Evolutionary conservation across 2,113 vertebrate genomes (phyloP).

Genomic region (Chauna torquata): DNA sequence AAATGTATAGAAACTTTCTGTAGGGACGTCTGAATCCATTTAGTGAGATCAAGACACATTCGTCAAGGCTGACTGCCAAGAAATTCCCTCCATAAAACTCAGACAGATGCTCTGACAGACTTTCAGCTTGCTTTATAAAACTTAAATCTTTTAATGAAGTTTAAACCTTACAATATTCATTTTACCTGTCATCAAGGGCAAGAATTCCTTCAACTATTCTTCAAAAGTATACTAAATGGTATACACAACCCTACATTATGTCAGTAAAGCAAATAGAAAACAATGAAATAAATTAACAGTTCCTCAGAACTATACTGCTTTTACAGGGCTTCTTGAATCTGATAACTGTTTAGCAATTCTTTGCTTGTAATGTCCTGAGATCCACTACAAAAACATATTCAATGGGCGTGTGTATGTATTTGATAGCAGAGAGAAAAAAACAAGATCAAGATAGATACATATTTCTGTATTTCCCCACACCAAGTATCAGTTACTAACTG

Average conservation of each 20-base stretch:
- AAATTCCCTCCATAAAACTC: background rate
- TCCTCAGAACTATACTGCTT: background rate
- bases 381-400: background rate
- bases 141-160: background rate
- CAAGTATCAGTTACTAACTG: background rate
- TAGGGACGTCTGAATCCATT: background rate
- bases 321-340: background rate
- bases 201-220: background rate
- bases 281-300: background rate
- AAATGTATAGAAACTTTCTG: background rate
- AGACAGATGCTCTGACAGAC: background rate
- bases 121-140: conserved; percentile 5
- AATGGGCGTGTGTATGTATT: background rate
- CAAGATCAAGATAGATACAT: background rate
- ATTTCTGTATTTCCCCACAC: background rate
- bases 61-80: background rate
- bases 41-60: background rate
- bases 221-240: background rate
- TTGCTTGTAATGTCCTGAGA: background rate
- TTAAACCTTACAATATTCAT: background rate
- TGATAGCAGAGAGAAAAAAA: background rate
- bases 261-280: background rate
- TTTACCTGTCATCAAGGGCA: background rate
- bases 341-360: background rate
- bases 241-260: background rate